Conservation (phyloP, 2,888 invertebrate genomes). For the Nymphalis urticae region DNA sequence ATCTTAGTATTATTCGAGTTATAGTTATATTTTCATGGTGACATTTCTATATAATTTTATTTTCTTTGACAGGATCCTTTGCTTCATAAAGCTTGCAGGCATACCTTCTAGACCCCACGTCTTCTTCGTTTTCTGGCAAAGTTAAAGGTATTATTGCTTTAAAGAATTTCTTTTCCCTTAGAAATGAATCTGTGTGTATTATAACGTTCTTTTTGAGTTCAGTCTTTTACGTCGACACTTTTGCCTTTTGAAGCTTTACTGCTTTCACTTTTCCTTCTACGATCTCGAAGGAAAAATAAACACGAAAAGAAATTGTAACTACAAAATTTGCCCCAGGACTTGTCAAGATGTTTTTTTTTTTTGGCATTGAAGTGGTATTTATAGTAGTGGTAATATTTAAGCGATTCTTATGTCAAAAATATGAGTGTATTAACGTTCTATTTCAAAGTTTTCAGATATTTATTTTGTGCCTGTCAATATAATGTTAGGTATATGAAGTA, state of each 20-base stretch:
- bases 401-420: too few species aligned
- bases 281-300: conserved; percentile 13
- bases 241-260: conserved; percentile 15
- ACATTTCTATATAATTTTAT: background rate
- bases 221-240: conserved; percentile 16
- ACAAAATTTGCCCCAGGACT: conserved; percentile 2
- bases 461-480: too few species aligned
- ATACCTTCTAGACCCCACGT: conserved; percentile 1
- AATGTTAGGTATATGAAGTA: too few species aligned
- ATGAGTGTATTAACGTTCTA: too few species aligned
- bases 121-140: conserved; percentile 6
- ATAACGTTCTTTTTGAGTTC: conserved; percentile 14
- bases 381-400: too few species aligned
- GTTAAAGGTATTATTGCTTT: conserved; percentile 8
- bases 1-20: background rate
- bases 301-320: conserved; percentile 9
- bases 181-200: conserved; percentile 15
- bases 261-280: conserved; percentile 16
- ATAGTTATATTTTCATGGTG: background rate
- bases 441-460: too few species aligned
- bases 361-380: too few species aligned
- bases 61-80: background rate
- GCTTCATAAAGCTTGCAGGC: conserved; percentile 6
- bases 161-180: conserved; percentile 8
- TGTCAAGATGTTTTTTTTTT: background rate